Percentiles rank a stretch among this genome's conserved stretches.
Evolutionary conservation across 2,888 invertebrate genomes (phyloP).

Genomic region (Polymixis flavicincta): DNA sequence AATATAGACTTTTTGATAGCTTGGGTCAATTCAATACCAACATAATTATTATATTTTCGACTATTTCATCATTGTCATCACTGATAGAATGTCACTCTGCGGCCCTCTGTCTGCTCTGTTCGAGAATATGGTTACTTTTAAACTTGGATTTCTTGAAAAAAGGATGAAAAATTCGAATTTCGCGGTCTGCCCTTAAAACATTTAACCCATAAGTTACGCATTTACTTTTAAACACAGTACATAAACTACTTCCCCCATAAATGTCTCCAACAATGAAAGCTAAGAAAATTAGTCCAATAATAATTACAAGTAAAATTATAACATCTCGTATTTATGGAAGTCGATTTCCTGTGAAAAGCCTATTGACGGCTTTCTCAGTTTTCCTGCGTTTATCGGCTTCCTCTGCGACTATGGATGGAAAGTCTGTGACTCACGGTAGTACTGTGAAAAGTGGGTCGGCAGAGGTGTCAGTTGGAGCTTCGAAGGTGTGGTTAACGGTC

Average conservation of each 20-base stretch:
- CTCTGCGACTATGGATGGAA: constrained; percentile 37
- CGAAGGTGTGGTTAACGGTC: constrained; percentile 38
- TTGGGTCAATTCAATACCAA: no score
- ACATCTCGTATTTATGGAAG: constrained; percentile 24
- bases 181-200: no score
- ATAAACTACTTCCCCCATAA: neutral
- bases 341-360: constrained; percentile 61
- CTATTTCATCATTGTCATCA: no score
- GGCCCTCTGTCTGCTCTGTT: neutral
- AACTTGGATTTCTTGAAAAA: neutral
- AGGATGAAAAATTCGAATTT: no score
- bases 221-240: neutral
- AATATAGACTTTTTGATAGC: no score
- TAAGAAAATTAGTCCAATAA: constrained; percentile 14
- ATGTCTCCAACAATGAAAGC: neutral
- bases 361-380: constrained; percentile 52
- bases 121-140: neutral
- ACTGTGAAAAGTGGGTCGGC: constrained; percentile 41
- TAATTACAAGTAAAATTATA: constrained; percentile 41
- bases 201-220: neutral
- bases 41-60: no score
- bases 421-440: constrained; percentile 46
- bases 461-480: constrained; percentile 10
- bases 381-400: constrained; percentile 56
- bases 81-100: no score